Evolutionary conservation across 64 coral and sea anemone species (phyloP), one percentile per base, ranked within the genome.

Genomic region (Porites lutea): DNA sequence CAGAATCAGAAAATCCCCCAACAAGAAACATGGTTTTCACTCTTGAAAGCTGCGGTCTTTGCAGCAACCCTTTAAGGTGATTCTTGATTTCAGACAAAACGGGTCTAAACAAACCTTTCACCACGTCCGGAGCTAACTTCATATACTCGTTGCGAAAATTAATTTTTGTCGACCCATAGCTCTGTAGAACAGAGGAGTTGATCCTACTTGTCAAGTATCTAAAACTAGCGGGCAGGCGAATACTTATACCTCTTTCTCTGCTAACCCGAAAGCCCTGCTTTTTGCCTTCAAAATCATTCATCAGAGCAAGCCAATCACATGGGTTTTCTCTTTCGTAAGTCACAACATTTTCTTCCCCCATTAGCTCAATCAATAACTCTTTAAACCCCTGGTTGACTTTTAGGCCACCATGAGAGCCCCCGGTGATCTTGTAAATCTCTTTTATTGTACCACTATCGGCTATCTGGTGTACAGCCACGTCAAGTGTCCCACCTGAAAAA

Each of bases 341-440:
- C 2, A 5, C 18, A 19, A 65, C 4, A 0, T 19, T 65, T 19
- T 19, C 13, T 18, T 14, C 13, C 14, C 13, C 62, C 1, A 65
- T 2, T 5, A 65, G 13, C 62, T 65, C 67, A 1, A 50, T 68
- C 50, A 91, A 45, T 6, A 91, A 66, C 6, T 74, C 4, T 16
- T 50, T 21, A 52, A 91, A 91, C 19, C 74, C 53, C 5, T 74
- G 76, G 12, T 91, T 78, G 13, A 89, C 88, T 13, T 79, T 90
- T 65, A 57, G 7, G 12, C 54, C 54, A 57, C 54, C 54, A 6
- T 57, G 3, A 57, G 54, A 12, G 12, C 54, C 54, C 54, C 54
- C 54, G 3, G 54, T 57, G 54, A 18, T 19, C 62, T 65, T 5
- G 62, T 65, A 4, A 3, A 90, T 90, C 61, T 90, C 88, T 54